Percentiles rank a stretch among this genome's conserved stretches.
phyloP scores from a whole-genome alignment of 2,113 vertebrate species.

The Nesogale talazaci region DNA sequence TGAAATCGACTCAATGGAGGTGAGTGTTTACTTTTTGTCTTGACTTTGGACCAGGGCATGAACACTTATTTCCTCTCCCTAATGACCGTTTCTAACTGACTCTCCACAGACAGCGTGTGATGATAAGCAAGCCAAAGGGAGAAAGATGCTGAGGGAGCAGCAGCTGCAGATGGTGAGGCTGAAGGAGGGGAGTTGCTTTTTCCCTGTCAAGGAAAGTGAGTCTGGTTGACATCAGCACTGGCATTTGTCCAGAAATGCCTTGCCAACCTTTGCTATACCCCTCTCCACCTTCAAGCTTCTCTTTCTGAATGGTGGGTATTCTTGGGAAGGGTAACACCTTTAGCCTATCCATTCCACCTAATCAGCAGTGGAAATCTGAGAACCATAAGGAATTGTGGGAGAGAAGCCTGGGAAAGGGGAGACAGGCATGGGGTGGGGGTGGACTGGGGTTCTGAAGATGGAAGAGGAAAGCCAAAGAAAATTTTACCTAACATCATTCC shows the following conservation, averaged over 20 bases:
- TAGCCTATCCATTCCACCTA: not conserved
- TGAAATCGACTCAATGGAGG: no score
- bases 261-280: not conserved
- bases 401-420: not conserved
- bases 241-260: not conserved
- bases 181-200: not conserved
- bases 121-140: constrained; percentile 5
- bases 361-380: not conserved
- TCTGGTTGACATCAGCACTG: not conserved
- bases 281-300: not conserved
- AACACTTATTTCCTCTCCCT: not conserved
- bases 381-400: not conserved
- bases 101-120: not conserved
- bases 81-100: not conserved
- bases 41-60: no score
- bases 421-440: not conserved
- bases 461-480: not conserved
- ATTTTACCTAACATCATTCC: not conserved
- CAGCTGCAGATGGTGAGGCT: not conserved
- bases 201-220: not conserved
- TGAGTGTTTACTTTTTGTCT: no score
- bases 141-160: not conserved
- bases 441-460: not conserved
- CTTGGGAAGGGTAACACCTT: not conserved
- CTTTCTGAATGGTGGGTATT: not conserved